Conservation (phyloP, 2,797 vertebrate genomes). For the Steatocranus sp. region DNA sequence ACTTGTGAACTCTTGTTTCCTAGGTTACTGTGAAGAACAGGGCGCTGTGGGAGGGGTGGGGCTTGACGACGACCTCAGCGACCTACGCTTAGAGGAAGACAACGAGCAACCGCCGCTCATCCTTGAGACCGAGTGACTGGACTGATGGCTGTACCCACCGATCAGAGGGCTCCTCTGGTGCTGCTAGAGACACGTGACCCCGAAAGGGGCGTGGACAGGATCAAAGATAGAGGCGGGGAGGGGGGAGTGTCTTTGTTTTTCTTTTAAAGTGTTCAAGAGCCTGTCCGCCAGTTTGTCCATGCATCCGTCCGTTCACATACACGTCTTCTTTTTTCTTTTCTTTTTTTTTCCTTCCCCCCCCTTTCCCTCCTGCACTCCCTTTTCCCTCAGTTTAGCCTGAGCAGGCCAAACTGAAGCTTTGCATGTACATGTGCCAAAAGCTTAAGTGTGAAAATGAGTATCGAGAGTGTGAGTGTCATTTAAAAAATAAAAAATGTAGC, state of each 20-base stretch:
- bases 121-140: constrained; percentile 89
- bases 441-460: constrained; percentile 47
- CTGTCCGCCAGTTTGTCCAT: constrained; percentile 76
- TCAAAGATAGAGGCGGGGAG: constrained; percentile 12
- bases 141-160: constrained; percentile 63
- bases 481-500: constrained; percentile 51
- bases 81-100: constrained; percentile 90
- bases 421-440: constrained; percentile 94
- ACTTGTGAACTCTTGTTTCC: not conserved
- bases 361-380: constrained; percentile 15
- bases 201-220: constrained; percentile 57
- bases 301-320: constrained; percentile 36
- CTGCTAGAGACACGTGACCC: constrained; percentile 86
- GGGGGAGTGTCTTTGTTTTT: not conserved
- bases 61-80: constrained; percentile 87
- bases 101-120: constrained; percentile 96
- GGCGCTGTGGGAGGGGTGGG: constrained; percentile 89
- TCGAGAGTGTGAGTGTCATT: constrained; percentile 40
- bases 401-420: constrained; percentile 80
- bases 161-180: constrained; percentile 80
- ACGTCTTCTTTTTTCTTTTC: constrained; percentile 31
- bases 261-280: constrained; percentile 62
- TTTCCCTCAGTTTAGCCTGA: constrained; percentile 73
- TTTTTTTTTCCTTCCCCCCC: constrained; percentile 12
- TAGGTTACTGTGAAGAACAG: constrained; percentile 91